Evolutionary conservation across 2,113 vertebrate species (phyloP).

Genomic region (Hassar affinis): DNA sequence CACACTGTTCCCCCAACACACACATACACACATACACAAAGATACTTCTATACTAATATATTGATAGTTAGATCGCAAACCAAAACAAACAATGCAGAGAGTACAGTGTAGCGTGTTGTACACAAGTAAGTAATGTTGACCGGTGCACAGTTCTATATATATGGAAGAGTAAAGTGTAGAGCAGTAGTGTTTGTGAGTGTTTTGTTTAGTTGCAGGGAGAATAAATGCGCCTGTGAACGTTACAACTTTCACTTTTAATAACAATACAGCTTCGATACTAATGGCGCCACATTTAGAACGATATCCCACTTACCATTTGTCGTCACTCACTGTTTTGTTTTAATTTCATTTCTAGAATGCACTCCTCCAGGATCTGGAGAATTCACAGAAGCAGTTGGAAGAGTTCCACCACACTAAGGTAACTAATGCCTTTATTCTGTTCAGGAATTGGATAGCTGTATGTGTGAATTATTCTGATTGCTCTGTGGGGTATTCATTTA

Average conservation of each 20-base stretch:
- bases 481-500: background rate
- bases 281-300: background rate
- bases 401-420: slow-evolving; percentile 92
- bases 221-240: too few relatives aligned
- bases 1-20: background rate
- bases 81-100: too few relatives aligned
- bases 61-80: too few relatives aligned
- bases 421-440: slow-evolving; percentile 30
- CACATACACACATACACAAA: slow-evolving; percentile 4
- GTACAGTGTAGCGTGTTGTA: too few relatives aligned
- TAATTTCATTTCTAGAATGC: slow-evolving; percentile 76
- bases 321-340: background rate
- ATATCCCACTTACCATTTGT: slow-evolving; percentile 9
- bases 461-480: background rate
- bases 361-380: slow-evolving; percentile 91
- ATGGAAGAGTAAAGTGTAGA: too few relatives aligned
- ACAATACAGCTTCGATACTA: background rate
- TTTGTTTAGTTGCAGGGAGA: background rate
- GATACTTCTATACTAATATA: background rate
- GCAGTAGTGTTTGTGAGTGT: background rate
- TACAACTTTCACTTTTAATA: background rate
- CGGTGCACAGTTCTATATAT: too few relatives aligned
- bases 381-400: slow-evolving; percentile 90
- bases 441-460: background rate
- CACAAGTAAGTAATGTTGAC: too few relatives aligned